phyloP scores from a whole-genome alignment of 2,888 invertebrate genomes.

The Heteropelma amictum region DNA sequence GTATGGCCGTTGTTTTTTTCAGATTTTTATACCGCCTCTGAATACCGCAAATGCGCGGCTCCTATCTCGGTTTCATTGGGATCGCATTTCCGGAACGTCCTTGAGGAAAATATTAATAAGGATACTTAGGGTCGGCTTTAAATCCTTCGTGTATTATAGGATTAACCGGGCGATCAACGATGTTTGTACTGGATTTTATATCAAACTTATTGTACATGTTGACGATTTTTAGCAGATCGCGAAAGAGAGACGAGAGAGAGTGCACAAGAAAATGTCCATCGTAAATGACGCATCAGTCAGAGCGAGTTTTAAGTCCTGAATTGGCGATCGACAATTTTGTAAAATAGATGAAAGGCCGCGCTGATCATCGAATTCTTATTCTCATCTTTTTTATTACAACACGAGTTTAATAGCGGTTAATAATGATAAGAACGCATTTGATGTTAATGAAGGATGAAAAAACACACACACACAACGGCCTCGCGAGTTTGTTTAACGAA shows the following conservation, averaged over 20 bases:
- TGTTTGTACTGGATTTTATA: conserved; percentile 69
- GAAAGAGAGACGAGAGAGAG: conserved; percentile 53
- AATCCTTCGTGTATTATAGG: no score
- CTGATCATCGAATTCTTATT: conserved; percentile 62
- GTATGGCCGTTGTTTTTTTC: no score
- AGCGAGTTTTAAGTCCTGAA: neutral
- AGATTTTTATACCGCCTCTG: no score
- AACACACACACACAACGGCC: conserved; percentile 43
- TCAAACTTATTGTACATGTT: conserved; percentile 62
- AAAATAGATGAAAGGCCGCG: conserved; percentile 25
- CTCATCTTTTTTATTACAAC: conserved; percentile 57
- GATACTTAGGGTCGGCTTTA: no score
- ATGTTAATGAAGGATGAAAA: conserved; percentile 65
- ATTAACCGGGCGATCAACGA: no score
- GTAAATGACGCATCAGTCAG: conserved; percentile 25
- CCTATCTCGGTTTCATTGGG: no score
- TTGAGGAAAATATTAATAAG: no score
- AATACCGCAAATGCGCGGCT: no score
- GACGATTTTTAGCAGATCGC: conserved; percentile 55
- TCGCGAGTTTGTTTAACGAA: conserved; percentile 30
- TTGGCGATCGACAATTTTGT: conserved; percentile 30
- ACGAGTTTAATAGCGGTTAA: conserved; percentile 62
- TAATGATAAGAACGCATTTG: conserved; percentile 66
- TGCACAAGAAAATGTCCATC: conserved; percentile 46
- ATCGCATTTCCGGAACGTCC: no score